Base-by-base conservation (phyloP, 2,113 vertebrate genomes). In the Pseudorectes ferrugineus region DNA sequence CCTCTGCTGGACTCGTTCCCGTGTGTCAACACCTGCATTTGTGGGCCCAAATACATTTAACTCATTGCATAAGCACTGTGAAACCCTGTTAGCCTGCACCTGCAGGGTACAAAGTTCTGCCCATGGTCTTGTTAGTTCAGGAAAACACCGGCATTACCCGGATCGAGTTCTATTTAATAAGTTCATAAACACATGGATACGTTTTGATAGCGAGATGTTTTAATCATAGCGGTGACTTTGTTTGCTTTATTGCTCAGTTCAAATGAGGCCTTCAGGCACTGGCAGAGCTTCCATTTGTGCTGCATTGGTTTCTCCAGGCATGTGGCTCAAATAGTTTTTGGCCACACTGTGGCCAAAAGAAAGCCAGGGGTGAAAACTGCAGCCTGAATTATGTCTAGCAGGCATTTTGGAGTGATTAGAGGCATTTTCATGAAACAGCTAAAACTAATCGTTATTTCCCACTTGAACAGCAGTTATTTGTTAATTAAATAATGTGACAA, bases 61-160 rank as follows among this genome's bases (percentile, higher is more conserved):
- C 74, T 70, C 42, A 36, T 88, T 72, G 46, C 63, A 23, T 21
- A 66, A 86, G 29, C 40, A 71, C 73, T 0, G 11, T 77, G 51
- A 92, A 80, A 90, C 63, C 43, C 9, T 0, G 78, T 81, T 61
- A 72, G 74, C 58, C 35, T 79, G 84, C 62, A 65, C 42, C 85
- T 70, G 35, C 79, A 88, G 88, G 75, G 95, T 95, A 85, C 95
- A 92, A 95, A 96, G 96, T 92, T 93, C 88, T 80, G 58, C 58
- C 5, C 33, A 11, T 5, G 67, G 22, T 82, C 29, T 19, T 94
- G 7, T 85, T 77, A 51, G 82, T 2, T 67, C 91, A 93, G 92
- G 79, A 77, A 71, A 94, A 43, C 15, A 46, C 67, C 0, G 6
- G 33, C 35, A 9, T 75, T 88, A 72, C 54, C 58, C 94, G 88